phyloP scores from a whole-genome alignment of 92 coral and sea anemone genomes.

The Palythoa grandiflora region DNA sequence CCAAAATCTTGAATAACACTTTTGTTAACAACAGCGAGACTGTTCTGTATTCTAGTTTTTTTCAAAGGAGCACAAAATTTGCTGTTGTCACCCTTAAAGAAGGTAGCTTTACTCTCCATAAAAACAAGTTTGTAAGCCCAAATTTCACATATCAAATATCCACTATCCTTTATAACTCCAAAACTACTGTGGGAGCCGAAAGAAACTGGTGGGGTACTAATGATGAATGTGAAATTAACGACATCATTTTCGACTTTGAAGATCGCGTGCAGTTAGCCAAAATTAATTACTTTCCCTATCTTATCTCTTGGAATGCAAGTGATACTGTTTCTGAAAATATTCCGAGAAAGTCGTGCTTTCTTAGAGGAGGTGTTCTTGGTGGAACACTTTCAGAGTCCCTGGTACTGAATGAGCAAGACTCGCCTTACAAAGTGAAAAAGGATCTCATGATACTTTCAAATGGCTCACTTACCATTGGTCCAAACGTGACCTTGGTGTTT shows the following conservation, averaged over 20 bases:
- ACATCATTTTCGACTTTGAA: constrained; percentile 71
- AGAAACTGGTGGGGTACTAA: constrained; percentile 84
- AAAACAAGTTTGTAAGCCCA: constrained; percentile 59
- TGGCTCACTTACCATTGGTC: constrained; percentile 62
- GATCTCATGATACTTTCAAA: constrained; percentile 71
- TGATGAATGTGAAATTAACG: constrained; percentile 54
- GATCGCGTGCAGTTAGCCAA: constrained; percentile 65
- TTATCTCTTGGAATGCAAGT: constrained; percentile 45
- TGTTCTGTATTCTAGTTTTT: constrained; percentile 56
- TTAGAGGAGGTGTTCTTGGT: constrained; percentile 52
- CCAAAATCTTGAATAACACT: constrained; percentile 37
- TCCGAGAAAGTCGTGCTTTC: constrained; percentile 51
- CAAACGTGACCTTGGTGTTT: constrained; percentile 63
- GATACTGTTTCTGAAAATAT: not conserved
- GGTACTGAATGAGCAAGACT: constrained; percentile 21
- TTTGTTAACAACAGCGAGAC: constrained; percentile 50
- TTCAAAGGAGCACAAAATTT: constrained; percentile 48
- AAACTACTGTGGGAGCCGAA: constrained; percentile 52
- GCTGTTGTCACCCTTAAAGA: constrained; percentile 62
- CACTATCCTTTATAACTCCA: constrained; percentile 33
- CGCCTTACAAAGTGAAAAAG: constrained; percentile 66
- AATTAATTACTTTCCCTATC: constrained; percentile 60
- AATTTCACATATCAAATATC: constrained; percentile 44
- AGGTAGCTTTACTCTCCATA: constrained; percentile 59
- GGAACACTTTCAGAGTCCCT: constrained; percentile 63